Base-by-base conservation (phyloP, 2,113 vertebrate species). In the Pampusana beccarii region DNA sequence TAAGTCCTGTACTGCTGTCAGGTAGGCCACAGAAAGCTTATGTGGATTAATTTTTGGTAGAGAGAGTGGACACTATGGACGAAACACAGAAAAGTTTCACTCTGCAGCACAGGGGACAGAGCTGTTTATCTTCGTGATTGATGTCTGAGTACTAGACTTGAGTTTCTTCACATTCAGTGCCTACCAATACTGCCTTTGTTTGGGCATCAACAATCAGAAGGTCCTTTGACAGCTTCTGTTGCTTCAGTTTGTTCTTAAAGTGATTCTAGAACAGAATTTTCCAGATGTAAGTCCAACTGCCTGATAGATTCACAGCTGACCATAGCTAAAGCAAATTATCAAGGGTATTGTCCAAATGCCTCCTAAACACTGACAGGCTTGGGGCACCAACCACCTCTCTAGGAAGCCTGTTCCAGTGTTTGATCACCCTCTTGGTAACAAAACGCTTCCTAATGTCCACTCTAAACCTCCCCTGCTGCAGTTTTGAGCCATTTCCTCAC, bases 1-100 rank as follows among this genome's bases (percentile, higher is more conserved):
- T 69, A 89, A 91, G 56, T 64, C 89, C 69, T 94, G 85, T 94
- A 94, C 64, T 92, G 77, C 83, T 92, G 70, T 92, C 77, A 93
- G 48, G 80, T 57, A 94, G 85, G 70, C 84, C 81, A 78, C 62
- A 88, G 67, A 94, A 94, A 93, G 72, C 81, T 74, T 90, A 78
- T 13, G 18, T 40, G 51, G 87, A 81, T 90, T 89, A 90, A 69
- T 83, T 95, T 95, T 85, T 74, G 46, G 38, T 61, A 73, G 56
- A 96, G 84, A 94, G 92, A 95, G 75, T 16, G 12, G 36, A 88
- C 85, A 84, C 31, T 82, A 54, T 11, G 11, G 40, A 82, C 69
- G 36, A 42, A 94, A 91, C 34, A 82, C 40, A 80, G 73, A 73
- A 50, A 86, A 57, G 19, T 89, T 93, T 86, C 66, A 54, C 60